A percentile compares a stretch with the other conserved stretches of the same genome.
Conservation (phyloP, 2,113 vertebrate species). For the Octodon degus region DNA sequence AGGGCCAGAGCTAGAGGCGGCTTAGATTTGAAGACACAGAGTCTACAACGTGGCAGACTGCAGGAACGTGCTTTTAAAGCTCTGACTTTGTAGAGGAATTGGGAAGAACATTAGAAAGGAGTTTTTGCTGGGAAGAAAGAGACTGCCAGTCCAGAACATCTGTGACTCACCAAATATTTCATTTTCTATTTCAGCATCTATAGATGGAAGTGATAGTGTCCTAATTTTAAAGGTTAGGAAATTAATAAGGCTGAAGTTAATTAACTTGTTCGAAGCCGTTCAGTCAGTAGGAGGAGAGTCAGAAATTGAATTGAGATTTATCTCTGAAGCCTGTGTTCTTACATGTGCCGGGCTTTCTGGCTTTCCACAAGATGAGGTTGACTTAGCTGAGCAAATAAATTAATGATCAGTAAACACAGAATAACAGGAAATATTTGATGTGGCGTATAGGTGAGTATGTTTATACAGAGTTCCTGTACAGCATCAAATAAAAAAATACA, state of each 20-base stretch:
- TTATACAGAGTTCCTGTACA: not conserved
- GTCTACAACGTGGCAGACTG: not conserved
- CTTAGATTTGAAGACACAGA: conserved; percentile 1
- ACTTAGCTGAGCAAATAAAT: conserved; percentile 4
- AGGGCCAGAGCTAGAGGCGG: not conserved
- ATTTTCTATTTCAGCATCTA: not conserved
- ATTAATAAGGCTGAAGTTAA: not conserved
- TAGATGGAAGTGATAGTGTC: not conserved
- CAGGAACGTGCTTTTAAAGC: conserved; percentile 8
- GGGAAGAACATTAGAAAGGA: not conserved
- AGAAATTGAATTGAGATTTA: not conserved
- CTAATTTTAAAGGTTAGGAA: conserved; percentile 44
- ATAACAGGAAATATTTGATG: not conserved
- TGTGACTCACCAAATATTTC: not conserved
- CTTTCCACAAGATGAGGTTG: not conserved
- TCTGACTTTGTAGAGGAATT: not conserved
- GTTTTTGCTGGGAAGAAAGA: conserved; percentile 15
- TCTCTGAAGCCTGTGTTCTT: not conserved
- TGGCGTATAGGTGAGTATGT: not conserved
- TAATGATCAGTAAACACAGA: conserved; percentile 1
- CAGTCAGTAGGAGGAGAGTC: not conserved
- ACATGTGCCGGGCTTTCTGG: not conserved
- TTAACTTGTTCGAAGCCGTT: not conserved
- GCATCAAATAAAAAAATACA: not conserved
- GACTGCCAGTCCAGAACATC: not conserved